A percentile compares a stretch with the other conserved stretches of the same genome.
These are phyloP conservation scores for Sturnus vulgaris DNA, from an alignment of 2,113 vertebrate genomes.

Conservation along the genomic window DNA sequence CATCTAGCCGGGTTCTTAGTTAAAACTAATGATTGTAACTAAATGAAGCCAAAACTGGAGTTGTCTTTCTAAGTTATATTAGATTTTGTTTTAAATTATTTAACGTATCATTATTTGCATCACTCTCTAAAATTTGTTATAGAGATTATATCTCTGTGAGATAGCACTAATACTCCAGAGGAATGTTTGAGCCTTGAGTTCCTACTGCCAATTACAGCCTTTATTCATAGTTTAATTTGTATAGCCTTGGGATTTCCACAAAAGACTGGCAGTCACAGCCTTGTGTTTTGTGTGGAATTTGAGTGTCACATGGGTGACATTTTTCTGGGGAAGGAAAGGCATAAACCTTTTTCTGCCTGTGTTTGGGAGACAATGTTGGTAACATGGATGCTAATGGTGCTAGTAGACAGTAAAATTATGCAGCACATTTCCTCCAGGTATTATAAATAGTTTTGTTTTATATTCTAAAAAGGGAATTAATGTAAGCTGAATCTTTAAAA, in stretches of 20 bases:
- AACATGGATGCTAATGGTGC: neutral
- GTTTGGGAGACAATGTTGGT: neutral
- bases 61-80: neutral
- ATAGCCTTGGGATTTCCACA: neutral
- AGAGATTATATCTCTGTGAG: neutral
- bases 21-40: neutral
- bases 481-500: neutral
- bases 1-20: neutral
- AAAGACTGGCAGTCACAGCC: neutral
- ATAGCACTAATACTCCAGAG: neutral
- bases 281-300: neutral
- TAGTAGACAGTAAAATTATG: neutral
- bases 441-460: neutral
- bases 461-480: neutral
- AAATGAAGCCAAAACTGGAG: neutral
- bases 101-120: neutral
- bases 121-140: neutral
- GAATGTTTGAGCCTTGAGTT: neutral
- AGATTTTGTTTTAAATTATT: neutral
- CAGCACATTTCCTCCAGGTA: fast-evolving
- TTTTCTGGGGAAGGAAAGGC: neutral
- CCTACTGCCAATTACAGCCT: neutral
- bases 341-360: neutral
- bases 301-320: neutral
- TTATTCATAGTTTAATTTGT: neutral